A percentile compares a stretch with the other conserved stretches of the same genome.
phyloP scores from a whole-genome alignment of 1,140 invertebrate genomes.

The Platyscapa corneri region DNA sequence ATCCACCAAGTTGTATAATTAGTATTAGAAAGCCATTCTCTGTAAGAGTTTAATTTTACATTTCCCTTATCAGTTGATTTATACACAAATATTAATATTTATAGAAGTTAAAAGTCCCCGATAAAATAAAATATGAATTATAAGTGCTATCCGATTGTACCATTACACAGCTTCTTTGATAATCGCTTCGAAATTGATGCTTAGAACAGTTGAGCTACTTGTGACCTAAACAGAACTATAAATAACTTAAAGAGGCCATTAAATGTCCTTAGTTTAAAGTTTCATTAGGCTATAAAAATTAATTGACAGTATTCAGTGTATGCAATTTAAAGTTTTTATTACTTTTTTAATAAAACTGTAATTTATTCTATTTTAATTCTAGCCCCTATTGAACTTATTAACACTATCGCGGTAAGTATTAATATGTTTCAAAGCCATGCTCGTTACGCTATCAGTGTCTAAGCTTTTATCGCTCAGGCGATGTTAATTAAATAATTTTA shows the following conservation, averaged over 20 bases:
- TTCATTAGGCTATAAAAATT: slow-evolving; percentile 13
- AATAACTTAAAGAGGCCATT: slow-evolving; percentile 12
- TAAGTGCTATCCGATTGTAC: slow-evolving; percentile 9
- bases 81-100: not conserved
- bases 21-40: not conserved
- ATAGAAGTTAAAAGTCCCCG: not conserved
- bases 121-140: slow-evolving; percentile 32
- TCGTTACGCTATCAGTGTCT: not conserved
- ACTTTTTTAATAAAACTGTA: not conserved
- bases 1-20: not conserved
- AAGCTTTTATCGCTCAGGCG: not conserved
- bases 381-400: not conserved
- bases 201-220: not conserved
- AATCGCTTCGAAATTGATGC: not conserved
- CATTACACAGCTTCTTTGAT: slow-evolving; percentile 21
- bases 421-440: not conserved
- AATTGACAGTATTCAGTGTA: not conserved
- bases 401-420: not conserved
- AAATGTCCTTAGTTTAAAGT: slow-evolving; percentile 6
- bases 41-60: not conserved
- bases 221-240: slow-evolving; percentile 25
- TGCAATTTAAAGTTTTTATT: not conserved
- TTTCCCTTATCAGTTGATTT: not conserved
- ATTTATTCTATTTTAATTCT: not conserved
- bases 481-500: not conserved